A percentile compares a stretch with the other conserved stretches of the same genome.
phyloP scores from a whole-genome alignment of 2,888 invertebrate genomes.

The Sepioteuthis lessoniana region DNA sequence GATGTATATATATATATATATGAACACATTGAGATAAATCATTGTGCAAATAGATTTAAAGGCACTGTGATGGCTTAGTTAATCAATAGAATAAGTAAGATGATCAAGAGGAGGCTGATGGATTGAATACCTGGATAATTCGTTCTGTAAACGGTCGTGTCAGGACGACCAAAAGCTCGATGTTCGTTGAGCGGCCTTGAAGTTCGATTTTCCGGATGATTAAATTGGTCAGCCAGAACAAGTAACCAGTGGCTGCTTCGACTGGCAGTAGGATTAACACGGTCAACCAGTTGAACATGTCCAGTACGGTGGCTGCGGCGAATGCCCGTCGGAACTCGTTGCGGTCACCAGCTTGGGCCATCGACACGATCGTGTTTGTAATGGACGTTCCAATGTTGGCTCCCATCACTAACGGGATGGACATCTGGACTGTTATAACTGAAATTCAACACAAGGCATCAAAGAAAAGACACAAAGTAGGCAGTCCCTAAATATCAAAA shows the following conservation, averaged over 20 bases:
- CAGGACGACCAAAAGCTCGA: constrained; percentile 65
- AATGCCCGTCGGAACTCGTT: constrained; percentile 66
- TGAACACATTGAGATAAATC: too few relatives aligned
- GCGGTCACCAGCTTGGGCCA: constrained; percentile 62
- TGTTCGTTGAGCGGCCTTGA: constrained; percentile 53
- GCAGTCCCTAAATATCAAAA: too few relatives aligned
- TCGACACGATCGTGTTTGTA: constrained; percentile 68
- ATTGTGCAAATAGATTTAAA: too few relatives aligned
- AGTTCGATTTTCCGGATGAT: constrained; percentile 56
- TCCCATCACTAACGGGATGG: constrained; percentile 70
- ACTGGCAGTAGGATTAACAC: constrained; percentile 65
- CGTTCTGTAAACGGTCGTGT: constrained; percentile 66
- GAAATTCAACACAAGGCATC: constrained; percentile 25
- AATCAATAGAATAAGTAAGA: too few relatives aligned
- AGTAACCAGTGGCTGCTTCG: constrained; percentile 60
- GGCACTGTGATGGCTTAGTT: too few relatives aligned
- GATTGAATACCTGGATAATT: constrained; percentile 61
- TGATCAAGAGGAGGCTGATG: too few relatives aligned
- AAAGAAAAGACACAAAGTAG: too few relatives aligned
- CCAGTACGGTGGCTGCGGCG: constrained; percentile 69
- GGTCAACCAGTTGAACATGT: constrained; percentile 69
- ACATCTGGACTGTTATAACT: constrained; percentile 61
- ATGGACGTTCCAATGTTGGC: constrained; percentile 70
- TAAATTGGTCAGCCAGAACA: constrained; percentile 57
- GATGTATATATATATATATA: too few relatives aligned